Conservation (phyloP, 2,113 vertebrate genomes). For the Phylloscopus whistleri region DNA sequence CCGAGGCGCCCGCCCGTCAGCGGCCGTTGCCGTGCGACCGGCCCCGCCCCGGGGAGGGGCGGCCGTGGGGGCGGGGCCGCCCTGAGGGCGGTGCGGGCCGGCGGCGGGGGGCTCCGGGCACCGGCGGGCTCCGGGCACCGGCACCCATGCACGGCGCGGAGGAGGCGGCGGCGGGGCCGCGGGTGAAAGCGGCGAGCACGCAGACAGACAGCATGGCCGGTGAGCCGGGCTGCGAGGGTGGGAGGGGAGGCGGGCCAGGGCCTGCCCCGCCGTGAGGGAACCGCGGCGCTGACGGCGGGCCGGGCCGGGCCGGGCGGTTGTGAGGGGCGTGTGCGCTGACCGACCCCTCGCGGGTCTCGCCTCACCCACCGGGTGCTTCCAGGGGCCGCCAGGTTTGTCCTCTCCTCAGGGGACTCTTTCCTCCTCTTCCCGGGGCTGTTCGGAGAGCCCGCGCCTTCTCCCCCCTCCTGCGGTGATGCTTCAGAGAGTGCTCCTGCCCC, state of each 20-base stretch:
- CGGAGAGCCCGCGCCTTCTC: neutral
- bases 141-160: neutral
- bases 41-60: too few species aligned
- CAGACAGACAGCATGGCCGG: slow-evolving; percentile 74
- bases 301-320: neutral
- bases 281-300: neutral
- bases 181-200: slow-evolving; percentile 55
- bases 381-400: neutral
- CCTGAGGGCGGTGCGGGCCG: too few species aligned
- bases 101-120: too few species aligned
- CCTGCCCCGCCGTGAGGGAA: neutral
- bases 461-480: rapidly evolving
- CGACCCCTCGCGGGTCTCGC: too few species aligned
- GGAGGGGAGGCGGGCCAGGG: neutral
- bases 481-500: neutral
- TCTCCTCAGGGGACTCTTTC: neutral
- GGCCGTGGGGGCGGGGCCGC: neutral
- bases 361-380: neutral
- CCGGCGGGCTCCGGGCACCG: too few species aligned
- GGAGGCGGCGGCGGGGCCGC: neutral
- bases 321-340: neutral
- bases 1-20: neutral
- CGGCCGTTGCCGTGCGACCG: neutral
- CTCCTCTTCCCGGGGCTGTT: neutral
- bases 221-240: neutral